Conservation (phyloP, 2,888 invertebrate genomes). For the Mythimna loreyi region DNA sequence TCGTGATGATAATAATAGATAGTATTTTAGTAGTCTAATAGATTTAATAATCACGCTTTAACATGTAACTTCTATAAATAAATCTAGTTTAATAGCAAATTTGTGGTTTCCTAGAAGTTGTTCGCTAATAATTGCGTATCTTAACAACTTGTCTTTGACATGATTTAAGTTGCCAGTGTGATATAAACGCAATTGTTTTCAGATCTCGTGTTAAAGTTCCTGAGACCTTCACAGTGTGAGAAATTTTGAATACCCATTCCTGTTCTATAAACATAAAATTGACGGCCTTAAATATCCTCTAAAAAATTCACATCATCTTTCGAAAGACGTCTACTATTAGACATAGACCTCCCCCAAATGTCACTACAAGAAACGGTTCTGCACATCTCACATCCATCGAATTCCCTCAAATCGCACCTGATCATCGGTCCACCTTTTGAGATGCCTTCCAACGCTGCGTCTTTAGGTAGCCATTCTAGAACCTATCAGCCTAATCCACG, state of each 20-base stretch:
- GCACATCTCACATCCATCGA: no score
- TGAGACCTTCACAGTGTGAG: no score
- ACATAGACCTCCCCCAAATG: no score
- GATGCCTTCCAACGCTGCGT: no score
- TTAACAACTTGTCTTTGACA: slow-evolving; percentile 10
- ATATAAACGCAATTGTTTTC: no score
- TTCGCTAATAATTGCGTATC: slow-evolving; percentile 5
- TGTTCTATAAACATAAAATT: not conserved
- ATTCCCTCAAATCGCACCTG: no score
- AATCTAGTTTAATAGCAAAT: slow-evolving; percentile 8
- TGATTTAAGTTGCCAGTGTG: not conserved
- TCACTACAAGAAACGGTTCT: no score
- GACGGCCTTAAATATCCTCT: not conserved
- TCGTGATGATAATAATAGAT: slow-evolving; percentile 52
- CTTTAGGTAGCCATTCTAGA: no score
- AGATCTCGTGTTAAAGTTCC: no score
- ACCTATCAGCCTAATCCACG: no score
- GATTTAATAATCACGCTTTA: slow-evolving; percentile 30
- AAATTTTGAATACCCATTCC: not conserved
- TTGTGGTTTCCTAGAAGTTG: slow-evolving; percentile 8
- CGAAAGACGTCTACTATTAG: no score
- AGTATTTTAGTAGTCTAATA: slow-evolving; percentile 33
- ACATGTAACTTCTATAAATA: slow-evolving; percentile 3
- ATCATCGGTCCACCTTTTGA: no score
- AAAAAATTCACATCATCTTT: not conserved